Percentiles rank a stretch among this genome's conserved stretches.
Conservation (phyloP, 2,113 vertebrate species). For the Laticauda laticaudata region DNA sequence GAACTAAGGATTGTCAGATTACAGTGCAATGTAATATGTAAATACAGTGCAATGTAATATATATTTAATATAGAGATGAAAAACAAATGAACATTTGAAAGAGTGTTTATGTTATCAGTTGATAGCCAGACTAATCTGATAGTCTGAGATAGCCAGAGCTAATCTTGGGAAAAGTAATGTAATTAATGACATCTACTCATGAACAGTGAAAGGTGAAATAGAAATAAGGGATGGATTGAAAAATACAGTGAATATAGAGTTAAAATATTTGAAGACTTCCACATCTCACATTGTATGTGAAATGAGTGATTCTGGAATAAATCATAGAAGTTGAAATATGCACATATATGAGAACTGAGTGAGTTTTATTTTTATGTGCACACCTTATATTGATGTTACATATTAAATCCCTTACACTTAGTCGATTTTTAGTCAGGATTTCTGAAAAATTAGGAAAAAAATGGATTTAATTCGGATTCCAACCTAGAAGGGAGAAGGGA, state of each 20-base stretch:
- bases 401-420: neutral
- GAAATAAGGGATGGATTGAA: neutral
- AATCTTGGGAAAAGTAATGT: neutral
- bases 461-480: neutral
- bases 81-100: neutral
- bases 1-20: neutral
- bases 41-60: neutral
- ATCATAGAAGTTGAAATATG: neutral
- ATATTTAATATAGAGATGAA: neutral
- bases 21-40: neutral
- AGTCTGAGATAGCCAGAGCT: neutral
- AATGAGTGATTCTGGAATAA: neutral
- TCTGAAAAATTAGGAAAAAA: neutral
- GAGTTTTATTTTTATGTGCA: neutral
- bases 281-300: neutral
- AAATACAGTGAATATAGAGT: neutral
- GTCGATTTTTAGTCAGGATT: neutral
- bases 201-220: neutral
- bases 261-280: neutral
- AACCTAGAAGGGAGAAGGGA: neutral
- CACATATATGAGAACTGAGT: neutral
- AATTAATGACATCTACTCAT: neutral
- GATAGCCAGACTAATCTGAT: neutral
- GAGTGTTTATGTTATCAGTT: neutral
- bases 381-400: neutral